Evolutionary conservation across 1,140 invertebrate genomes (phyloP), one percentile per base, ranked within the genome.

Genomic region (Drosophila sechellia): DNA sequence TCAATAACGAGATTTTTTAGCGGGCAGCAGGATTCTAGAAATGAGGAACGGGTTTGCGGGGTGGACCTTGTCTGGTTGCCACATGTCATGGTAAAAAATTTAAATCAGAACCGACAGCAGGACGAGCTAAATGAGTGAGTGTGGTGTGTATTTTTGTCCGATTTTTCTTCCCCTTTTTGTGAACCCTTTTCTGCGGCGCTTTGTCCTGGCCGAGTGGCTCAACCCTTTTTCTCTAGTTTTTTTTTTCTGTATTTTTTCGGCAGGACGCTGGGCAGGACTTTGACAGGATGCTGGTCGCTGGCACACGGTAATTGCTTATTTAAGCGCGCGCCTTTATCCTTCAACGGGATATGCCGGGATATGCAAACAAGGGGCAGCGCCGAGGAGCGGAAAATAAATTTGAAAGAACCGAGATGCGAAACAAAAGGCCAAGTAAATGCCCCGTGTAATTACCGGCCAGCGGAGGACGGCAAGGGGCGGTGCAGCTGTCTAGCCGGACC

Each of bases 271-370:
- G 80, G 76, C 80, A 79, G 81, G 71, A 65, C 81, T 81, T 75
- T 86, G 81, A 52, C 81, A 87, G 83, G 83, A 87, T 87, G 84
- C 81, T 86, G 68, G 71, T 64, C 52, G 70, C 58, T 74, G 71
- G 70, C 50, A 87, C 79, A 86, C 76, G 84, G 83, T 87, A 87
- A 87, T 87, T 87, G 83, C 83, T 89, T 87, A 87, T 87, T 87
- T 87, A 87, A 89, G 84, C 76, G 83, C 83, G 83, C 83, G 59
- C 58, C 64, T 83, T 87, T 81, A 86, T 89, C 84, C 83, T 87
- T 83, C 59, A 61, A 86, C 69, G 81, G 81, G 81, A 85, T 31
- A 31, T 83, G 80, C 59, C 59, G 45, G 71, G 71, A 65, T 75
- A 50, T 64, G 79, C 69, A 81, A 49, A 76, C 48, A 48, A 20